Conservation (phyloP, 2,888 invertebrate species). For the Dasysyrphus albostriatus region DNA sequence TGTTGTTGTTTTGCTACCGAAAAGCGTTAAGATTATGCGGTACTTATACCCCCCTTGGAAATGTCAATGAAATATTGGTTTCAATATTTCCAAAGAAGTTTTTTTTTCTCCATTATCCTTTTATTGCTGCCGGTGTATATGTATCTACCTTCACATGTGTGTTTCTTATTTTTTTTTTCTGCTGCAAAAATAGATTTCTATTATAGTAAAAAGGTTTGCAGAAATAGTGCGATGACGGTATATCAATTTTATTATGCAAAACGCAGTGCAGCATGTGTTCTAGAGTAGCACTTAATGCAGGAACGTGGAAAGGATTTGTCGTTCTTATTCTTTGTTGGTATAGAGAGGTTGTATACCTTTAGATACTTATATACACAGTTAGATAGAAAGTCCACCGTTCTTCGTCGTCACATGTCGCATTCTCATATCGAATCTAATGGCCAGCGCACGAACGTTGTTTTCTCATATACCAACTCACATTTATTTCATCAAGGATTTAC, state of each 20-base stretch:
- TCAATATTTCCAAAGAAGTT: conserved; percentile 36
- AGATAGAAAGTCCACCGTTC: conserved; percentile 29
- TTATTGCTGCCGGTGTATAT: conserved; percentile 50
- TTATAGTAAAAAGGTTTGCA: conserved; percentile 39
- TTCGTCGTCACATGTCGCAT: conserved; percentile 72
- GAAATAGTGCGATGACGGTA: conserved; percentile 74
- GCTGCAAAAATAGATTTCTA: conserved; percentile 26
- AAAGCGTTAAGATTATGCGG: conserved; percentile 61
- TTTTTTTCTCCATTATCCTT: conserved; percentile 67
- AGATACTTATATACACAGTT: background rate
- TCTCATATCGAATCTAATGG: conserved; percentile 75
- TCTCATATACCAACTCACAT: conserved; percentile 61
- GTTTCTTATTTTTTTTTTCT: background rate
- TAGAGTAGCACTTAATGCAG: conserved; percentile 72
- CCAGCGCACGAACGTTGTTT: conserved; percentile 68
- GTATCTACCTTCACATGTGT: background rate
- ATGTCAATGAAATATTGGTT: conserved; percentile 58
- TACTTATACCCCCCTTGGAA: conserved; percentile 20
- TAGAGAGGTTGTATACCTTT: background rate
- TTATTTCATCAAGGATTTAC: conserved; percentile 75
- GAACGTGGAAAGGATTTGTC: conserved; percentile 70
- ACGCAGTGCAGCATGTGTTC: conserved; percentile 73
- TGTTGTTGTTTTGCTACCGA: conserved; percentile 48
- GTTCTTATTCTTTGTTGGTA: conserved; percentile 22
- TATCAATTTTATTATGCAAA: conserved; percentile 76